phyloP scores from a whole-genome alignment of 2,888 invertebrate genomes.

The Acanthoscelides obtectus region DNA sequence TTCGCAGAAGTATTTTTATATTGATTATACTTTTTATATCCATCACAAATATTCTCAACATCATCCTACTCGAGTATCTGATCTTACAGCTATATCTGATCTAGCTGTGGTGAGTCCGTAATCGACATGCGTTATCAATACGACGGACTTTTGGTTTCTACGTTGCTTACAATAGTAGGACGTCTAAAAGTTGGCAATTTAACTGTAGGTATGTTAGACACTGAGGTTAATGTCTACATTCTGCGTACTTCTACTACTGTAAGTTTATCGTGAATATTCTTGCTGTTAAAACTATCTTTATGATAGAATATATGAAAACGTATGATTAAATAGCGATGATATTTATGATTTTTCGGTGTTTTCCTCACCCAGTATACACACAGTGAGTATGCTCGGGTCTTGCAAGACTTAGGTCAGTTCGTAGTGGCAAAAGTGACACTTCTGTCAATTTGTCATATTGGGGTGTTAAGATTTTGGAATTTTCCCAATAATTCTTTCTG shows the following conservation, averaged over 20 bases:
- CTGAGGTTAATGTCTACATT: neutral
- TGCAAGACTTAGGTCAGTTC: neutral
- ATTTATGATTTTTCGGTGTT: neutral
- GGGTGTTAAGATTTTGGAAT: too few relatives aligned
- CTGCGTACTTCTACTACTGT: too few relatives aligned
- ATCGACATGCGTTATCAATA: neutral
- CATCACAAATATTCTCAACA: too few relatives aligned
- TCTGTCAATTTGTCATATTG: neutral
- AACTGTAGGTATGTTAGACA: neutral
- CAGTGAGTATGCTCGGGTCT: neutral
- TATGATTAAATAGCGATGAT: neutral
- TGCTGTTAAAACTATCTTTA: neutral
- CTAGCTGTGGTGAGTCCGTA: too few relatives aligned
- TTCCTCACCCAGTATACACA: neutral
- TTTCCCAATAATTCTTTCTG: too few relatives aligned
- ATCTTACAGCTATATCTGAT: too few relatives aligned
- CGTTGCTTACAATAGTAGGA: neutral
- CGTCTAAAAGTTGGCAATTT: neutral
- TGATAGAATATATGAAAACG: neutral
- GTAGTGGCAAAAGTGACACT: neutral
- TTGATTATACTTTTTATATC: too few relatives aligned
- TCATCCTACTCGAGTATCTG: too few relatives aligned
- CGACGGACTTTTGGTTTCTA: neutral
- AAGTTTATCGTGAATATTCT: neutral
- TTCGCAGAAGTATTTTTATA: too few relatives aligned